Base-by-base conservation (phyloP, 2,888 invertebrate genomes). In the Gryllus longicercus region DNA sequence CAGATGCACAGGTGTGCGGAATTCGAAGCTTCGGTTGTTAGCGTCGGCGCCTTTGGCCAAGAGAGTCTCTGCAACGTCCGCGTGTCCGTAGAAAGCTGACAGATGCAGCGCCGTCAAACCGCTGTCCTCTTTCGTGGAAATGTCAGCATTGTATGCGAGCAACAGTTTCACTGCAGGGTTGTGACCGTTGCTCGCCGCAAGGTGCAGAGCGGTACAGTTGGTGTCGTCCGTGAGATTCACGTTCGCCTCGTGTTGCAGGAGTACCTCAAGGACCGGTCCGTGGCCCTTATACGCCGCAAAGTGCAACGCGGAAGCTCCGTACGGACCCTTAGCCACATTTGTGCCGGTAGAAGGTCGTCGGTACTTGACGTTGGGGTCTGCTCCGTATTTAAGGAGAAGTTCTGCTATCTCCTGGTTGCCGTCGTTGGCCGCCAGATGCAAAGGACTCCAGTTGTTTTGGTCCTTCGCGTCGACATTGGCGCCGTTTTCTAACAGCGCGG, bases 131-230 rank as follows among this genome's bases (percentile, higher is more conserved):
- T 25, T 25, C 8, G 76, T 23, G 18, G 16, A 18, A 0, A 10
- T 25, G 38, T 38, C 38, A 4, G 38, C 38, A 8, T 38, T 8
- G 38, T 2, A 38, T 4, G 38, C 38, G 38, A 38, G 38, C 38
- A 38, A 38, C 38, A 38, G 38, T 38, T 38, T 4, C 4, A 75
- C 49, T 8, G 18, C 76, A 0, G 2, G 1, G 11, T 21, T 11
- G 21, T 21, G 18, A 11, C 76, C 76, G 18, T 16, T 38, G 25
- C 76, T 38, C 18, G 76, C 76, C 16, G 76, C 76, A 10, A 25
- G 10, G 23, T 75, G 76, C 76, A 75, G 76, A 11, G 75, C 76
- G 25, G 76, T 75, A 25, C 76, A 75, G 10, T 38, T 38, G 38
- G 38, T 38, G 38, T 38, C 38, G 38, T 38, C 76, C 16, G n/a